Evolutionary conservation across 2,797 vertebrate genomes (phyloP), one percentile per base, ranked within the genome.

Genomic region (Halcyon leucocephala): DNA sequence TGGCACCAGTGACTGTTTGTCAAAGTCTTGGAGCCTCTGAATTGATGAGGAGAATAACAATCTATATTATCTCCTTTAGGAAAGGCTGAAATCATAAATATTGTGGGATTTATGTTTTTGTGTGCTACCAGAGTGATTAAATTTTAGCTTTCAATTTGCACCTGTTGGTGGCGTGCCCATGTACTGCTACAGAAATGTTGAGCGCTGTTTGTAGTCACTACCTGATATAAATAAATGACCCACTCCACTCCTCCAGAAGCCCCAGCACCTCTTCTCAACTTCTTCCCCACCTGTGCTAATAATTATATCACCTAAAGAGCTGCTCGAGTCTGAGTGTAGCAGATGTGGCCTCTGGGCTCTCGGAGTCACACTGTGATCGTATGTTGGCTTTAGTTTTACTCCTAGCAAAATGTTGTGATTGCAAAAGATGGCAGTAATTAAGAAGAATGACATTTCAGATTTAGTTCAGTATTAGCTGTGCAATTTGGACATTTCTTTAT

Each of bases 281-380:
- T 61, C 46, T 83, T 94, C 29, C 46, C 74, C 95, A 92, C 24
- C 78, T 95, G 87, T 91, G 84, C 84, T 92, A 96, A 93, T 89
- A 95, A 84, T 92, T 78, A 85, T 76, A 46, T 95, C 84, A 89
- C 41, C 84, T 61, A 31, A 57, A 24, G 29, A 77, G 71, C 64
- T 65, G 64, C 84, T 74, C 44, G 31, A 33, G 37, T 28, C 61
- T 55, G 22, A 37, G 14, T 7, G 26, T 35, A 67, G 82, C 93
- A 93, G 82, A 87, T 94, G 85, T 57, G 64, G 44, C 66, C 41
- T 74, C 48, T 2, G 3, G 82, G 82, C 58, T 28, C 2, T 1
- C 24, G 42, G 65, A 79, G 25, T 46, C 29, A 61, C 35, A 16
- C 20, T 69, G 21, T 86, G 55, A 42, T 44, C 70, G 13, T 29